These are phyloP conservation scores for Parascotia fuliginaria DNA, from an alignment of 2,888 invertebrate species.

Conservation along the genomic window DNA sequence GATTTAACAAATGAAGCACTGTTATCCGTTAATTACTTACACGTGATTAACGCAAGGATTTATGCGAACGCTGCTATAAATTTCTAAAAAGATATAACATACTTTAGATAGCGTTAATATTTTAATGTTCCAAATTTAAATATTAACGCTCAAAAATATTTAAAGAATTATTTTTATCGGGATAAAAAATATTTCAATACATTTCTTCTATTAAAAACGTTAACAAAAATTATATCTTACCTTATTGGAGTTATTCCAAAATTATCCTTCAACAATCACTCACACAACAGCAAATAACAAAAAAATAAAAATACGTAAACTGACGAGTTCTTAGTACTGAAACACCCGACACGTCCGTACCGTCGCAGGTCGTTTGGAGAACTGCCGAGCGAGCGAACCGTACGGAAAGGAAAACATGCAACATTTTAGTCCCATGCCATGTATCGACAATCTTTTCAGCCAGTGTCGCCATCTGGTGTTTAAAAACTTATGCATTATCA, in stretches of 20 bases:
- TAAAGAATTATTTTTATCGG: no score
- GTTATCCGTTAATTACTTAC: neutral
- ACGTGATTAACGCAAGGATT: neutral
- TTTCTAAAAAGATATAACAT: no score
- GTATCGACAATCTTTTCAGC: constrained; percentile 41
- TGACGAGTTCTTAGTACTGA: constrained; percentile 21
- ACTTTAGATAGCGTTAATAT: no score
- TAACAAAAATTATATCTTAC: constrained; percentile 25
- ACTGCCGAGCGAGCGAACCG: constrained; percentile 2
- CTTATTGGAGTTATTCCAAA: constrained; percentile 31
- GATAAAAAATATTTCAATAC: neutral
- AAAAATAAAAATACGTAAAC: constrained; percentile 27
- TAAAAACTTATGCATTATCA: constrained; percentile 58
- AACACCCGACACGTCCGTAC: constrained; percentile 34
- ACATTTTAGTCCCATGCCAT: constrained; percentile 32
- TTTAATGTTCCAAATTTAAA: no score
- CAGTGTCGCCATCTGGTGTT: constrained; percentile 56
- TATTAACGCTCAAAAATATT: no score
- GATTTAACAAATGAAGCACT: no score
- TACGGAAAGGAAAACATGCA: constrained; percentile 4
- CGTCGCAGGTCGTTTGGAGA: constrained; percentile 8
- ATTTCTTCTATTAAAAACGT: no score
- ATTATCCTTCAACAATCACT: constrained; percentile 31
- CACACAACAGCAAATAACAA: constrained; percentile 28
- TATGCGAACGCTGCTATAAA: neutral